Conservation (phyloP, 2,888 invertebrate species). For the Lamproptera curius region DNA sequence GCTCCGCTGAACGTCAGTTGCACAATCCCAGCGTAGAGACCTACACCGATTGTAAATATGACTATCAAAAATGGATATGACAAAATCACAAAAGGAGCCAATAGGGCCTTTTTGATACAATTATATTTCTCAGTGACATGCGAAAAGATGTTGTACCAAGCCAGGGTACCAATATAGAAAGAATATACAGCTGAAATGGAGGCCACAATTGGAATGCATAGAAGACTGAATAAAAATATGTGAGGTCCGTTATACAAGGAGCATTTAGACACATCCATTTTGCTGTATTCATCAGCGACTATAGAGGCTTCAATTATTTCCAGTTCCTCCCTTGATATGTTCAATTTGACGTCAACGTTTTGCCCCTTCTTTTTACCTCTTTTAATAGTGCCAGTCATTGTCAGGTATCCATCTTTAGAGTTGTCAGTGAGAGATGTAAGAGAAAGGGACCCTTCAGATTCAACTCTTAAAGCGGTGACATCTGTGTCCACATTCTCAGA, state of each 20-base stretch:
- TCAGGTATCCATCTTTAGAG: conserved; percentile 79
- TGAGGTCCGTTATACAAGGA: conserved; percentile 81
- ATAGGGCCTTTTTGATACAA: conserved; percentile 78
- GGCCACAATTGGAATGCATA: conserved; percentile 83
- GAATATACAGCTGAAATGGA: conserved; percentile 81
- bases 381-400: conserved; percentile 86
- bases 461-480: conserved; percentile 55
- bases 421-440: conserved; percentile 76
- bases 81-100: conserved; percentile 83
- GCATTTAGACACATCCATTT: conserved; percentile 76
- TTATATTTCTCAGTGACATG: conserved; percentile 83
- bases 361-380: conserved; percentile 85
- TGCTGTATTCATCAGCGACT: conserved; percentile 76
- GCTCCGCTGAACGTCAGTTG: conserved; percentile 83
- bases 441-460: conserved; percentile 72
- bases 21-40: conserved; percentile 81
- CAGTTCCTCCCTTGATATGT: conserved; percentile 84
- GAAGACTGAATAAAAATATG: conserved; percentile 79
- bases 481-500: conserved; percentile 63
- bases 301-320: conserved; percentile 82
- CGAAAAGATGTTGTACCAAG: conserved; percentile 87
- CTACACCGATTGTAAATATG: conserved; percentile 80
- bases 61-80: conserved; percentile 84
- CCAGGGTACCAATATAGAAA: conserved; percentile 85
- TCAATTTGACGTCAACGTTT: conserved; percentile 84